Evolutionary conservation across 2,888 invertebrate species (phyloP).

Genomic region (Adelphocoris suturalis): DNA sequence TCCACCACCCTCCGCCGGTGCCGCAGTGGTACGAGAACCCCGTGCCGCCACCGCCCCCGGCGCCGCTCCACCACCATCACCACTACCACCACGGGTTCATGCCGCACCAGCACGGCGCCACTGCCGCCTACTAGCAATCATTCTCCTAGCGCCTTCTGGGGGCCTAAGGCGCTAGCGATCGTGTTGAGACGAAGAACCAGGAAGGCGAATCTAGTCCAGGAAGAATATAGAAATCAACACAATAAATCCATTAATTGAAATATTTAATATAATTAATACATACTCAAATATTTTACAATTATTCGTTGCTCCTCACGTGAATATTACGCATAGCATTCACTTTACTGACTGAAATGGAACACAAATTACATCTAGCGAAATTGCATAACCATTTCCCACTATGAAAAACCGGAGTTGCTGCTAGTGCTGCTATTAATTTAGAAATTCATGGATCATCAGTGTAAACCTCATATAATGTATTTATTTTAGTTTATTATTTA

Average conservation of each 20-base stretch:
- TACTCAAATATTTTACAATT: too few relatives aligned
- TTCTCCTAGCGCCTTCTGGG: constrained; percentile 76
- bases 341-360: too few relatives aligned
- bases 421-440: too few relatives aligned
- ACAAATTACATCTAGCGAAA: too few relatives aligned
- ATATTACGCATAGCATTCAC: too few relatives aligned
- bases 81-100: constrained; percentile 75
- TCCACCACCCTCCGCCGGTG: constrained; percentile 75
- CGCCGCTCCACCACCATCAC: constrained; percentile 80
- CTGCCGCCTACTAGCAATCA: constrained; percentile 85
- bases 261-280: background rate
- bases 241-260: background rate
- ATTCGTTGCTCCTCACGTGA: too few relatives aligned
- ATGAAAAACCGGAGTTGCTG: too few relatives aligned
- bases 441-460: too few relatives aligned
- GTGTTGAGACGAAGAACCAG: background rate
- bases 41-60: constrained; percentile 83
- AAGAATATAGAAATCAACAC: background rate
- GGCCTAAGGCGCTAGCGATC: constrained; percentile 61
- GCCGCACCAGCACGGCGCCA: constrained; percentile 82
- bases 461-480: too few relatives aligned
- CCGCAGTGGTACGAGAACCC: constrained; percentile 63
- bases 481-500: too few relatives aligned
- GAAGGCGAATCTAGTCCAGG: constrained; percentile 9
- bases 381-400: too few relatives aligned